Base-by-base conservation (phyloP, 2,113 vertebrate genomes). In the Scytalopus superciliaris region DNA sequence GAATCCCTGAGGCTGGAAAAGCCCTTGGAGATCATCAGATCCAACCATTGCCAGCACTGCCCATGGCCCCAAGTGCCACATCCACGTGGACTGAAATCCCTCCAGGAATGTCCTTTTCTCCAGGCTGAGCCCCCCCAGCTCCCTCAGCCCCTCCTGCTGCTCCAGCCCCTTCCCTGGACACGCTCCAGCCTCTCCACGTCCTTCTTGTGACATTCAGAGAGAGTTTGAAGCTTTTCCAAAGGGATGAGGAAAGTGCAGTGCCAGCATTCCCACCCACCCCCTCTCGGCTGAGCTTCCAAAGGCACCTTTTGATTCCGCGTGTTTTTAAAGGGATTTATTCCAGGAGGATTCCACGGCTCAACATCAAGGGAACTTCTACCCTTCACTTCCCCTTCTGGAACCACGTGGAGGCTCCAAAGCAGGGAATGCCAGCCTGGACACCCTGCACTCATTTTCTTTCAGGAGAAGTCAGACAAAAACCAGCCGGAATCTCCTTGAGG, bases 361-460 rank as follows among this genome's bases (percentile, higher is more conserved):
- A 84, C 49, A 85, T 56, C 17, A 33, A 68, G 53, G 31, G n/a
- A 85, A 53, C 33, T 53, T 62, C 50, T 18, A 16, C 56, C 62
- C 63, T 80, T 53, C 14, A 0, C 33, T 30, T 64, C 44, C 72
- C 53, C 60, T 76, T 40, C n/a, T 31, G 47, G 64, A 82, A 70
- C 31, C 45, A 28, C 2, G 1, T 0, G 2, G 39, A 40, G 49
- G 74, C 56, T 77, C 50, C 1, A 4, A 1, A 10, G 23, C n/a
- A 70, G 50, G 86, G 49, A 90, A 60, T 0, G 37, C n/a, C 84
- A 59, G 57, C 14, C 28, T 25, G 47, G 59, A 87, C 1, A 2
- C 44, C 82, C 59, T 15, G 35, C 19, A 21, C 25, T 33, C 7
- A 83, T 57, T 79, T 69, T 69, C 39, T 53, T 59, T 63, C 50